A percentile compares a stretch with the other conserved stretches of the same genome.
These are phyloP conservation scores for Dermolepida albohirtum DNA, from an alignment of 2,888 invertebrate species.

Conservation along the genomic window DNA sequence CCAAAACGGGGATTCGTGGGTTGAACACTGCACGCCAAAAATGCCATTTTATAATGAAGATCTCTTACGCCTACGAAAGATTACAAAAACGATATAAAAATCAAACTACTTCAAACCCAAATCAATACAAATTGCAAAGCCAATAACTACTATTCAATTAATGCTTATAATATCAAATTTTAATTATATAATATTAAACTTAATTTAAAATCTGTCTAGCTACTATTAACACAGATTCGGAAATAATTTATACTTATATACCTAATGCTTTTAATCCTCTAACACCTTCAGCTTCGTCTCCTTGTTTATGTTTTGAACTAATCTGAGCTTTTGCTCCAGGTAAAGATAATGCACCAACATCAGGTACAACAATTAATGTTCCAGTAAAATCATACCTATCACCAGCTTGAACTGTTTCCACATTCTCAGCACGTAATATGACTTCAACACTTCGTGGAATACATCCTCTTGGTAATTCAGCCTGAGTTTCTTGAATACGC, in stretches of 20 bases:
- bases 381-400: conserved; percentile 94
- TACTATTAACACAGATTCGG: neutral
- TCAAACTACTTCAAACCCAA: too few relatives aligned
- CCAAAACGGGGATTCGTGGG: conserved; percentile 90
- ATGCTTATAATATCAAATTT: too few relatives aligned
- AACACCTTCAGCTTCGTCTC: conserved; percentile 81
- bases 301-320: conserved; percentile 78
- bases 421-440: conserved; percentile 93
- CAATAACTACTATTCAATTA: too few relatives aligned
- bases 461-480: conserved; percentile 95
- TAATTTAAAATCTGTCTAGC: too few relatives aligned
- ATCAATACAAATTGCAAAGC: too few relatives aligned
- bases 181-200: too few relatives aligned
- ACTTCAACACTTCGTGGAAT: conserved; percentile 97
- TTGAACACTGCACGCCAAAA: conserved; percentile 92
- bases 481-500: conserved; percentile 96
- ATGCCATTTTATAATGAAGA: conserved; percentile 89
- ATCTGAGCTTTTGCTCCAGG: conserved; percentile 91
- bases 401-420: conserved; percentile 92
- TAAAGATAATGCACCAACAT: conserved; percentile 86
- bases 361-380: conserved; percentile 96
- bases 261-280: conserved; percentile 67
- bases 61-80: conserved; percentile 79
- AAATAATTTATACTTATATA: neutral
- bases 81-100: neutral